Percentiles rank a stretch among this genome's conserved stretches.
These are phyloP conservation scores for Eubasilissa regina DNA, from an alignment of 1,140 invertebrate genomes.

Conservation along the genomic window DNA sequence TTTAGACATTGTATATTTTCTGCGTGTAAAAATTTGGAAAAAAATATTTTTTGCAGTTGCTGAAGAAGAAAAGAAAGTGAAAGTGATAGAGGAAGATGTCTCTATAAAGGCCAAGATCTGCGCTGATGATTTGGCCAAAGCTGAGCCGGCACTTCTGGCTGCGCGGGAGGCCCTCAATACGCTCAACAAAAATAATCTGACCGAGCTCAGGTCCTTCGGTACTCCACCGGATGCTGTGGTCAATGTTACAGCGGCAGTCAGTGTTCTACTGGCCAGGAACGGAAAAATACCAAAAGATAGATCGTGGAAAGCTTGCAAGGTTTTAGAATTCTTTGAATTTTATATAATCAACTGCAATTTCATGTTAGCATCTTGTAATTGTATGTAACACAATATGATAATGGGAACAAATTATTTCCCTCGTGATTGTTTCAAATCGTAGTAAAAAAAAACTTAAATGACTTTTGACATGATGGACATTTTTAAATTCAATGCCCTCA, in stretches of 20 bases:
- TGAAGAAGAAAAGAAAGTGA: constrained; percentile 92
- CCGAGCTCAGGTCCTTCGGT: constrained; percentile 95
- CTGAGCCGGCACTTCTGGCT: constrained; percentile 91
- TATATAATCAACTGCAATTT: too few species aligned
- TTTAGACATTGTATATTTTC: too few species aligned
- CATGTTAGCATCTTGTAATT: too few species aligned
- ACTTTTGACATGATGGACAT: too few species aligned
- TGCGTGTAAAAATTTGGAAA: too few species aligned
- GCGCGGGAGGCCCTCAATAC: constrained; percentile 94
- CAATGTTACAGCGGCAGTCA: constrained; percentile 89
- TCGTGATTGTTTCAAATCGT: too few species aligned
- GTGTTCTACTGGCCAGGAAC: constrained; percentile 87
- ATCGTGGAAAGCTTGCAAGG: constrained; percentile 94
- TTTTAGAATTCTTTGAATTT: constrained; percentile 51
- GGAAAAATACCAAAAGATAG: constrained; percentile 94
- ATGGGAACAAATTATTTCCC: too few species aligned
- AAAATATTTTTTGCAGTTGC: constrained; percentile 68
- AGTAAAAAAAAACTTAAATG: too few species aligned
- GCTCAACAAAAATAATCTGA: constrained; percentile 93
- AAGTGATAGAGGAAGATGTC: constrained; percentile 90
- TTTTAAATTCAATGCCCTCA: too few species aligned
- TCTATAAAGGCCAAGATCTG: constrained; percentile 88
- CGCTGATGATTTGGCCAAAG: constrained; percentile 90
- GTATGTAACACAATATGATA: too few species aligned
- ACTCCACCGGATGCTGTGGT: constrained; percentile 86